phyloP scores from a whole-genome alignment of 2,888 invertebrate species.

The Noctua janthe region DNA sequence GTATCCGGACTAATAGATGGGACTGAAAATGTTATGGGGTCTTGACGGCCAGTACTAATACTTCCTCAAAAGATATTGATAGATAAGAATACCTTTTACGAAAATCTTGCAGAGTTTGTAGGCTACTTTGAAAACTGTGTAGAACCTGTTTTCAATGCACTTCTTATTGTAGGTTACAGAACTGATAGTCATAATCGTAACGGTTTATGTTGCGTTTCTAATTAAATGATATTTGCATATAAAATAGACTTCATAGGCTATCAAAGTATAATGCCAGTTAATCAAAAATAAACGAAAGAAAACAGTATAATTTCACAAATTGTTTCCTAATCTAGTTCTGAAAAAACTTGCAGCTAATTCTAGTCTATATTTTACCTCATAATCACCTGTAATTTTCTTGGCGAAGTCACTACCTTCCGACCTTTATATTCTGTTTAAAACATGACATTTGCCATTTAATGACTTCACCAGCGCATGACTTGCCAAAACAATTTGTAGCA shows the following conservation, averaged over 20 bases:
- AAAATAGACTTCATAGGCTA: background rate
- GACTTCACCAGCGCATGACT: slow-evolving; percentile 35
- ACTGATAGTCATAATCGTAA: slow-evolving; percentile 40
- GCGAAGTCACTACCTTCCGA: slow-evolving; percentile 20
- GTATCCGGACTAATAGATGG: slow-evolving; percentile 12
- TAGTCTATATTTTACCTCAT: background rate
- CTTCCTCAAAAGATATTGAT: slow-evolving; percentile 11
- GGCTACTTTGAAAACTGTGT: slow-evolving; percentile 13
- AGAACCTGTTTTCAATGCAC: slow-evolving; percentile 45
- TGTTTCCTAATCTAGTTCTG: background rate
- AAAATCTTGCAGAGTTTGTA: slow-evolving; percentile 15
- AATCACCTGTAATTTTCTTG: slow-evolving; percentile 48
- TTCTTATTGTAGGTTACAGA: slow-evolving; percentile 27
- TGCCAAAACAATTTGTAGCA: slow-evolving; percentile 34
- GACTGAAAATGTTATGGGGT: background rate
- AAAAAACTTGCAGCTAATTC: slow-evolving; percentile 1
- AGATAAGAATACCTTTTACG: background rate
- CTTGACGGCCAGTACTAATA: background rate
- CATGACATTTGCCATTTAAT: slow-evolving; percentile 40
- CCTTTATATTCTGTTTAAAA: slow-evolving; percentile 27
- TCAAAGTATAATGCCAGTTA: background rate
- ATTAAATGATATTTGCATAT: slow-evolving; percentile 4
- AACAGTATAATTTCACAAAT: background rate
- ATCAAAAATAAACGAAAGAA: slow-evolving; percentile 3
- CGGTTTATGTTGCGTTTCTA: slow-evolving; percentile 17